A percentile compares a stretch with the other conserved stretches of the same genome.
phyloP scores from a whole-genome alignment of 2,797 vertebrate genomes.

The Mus minutoides region DNA sequence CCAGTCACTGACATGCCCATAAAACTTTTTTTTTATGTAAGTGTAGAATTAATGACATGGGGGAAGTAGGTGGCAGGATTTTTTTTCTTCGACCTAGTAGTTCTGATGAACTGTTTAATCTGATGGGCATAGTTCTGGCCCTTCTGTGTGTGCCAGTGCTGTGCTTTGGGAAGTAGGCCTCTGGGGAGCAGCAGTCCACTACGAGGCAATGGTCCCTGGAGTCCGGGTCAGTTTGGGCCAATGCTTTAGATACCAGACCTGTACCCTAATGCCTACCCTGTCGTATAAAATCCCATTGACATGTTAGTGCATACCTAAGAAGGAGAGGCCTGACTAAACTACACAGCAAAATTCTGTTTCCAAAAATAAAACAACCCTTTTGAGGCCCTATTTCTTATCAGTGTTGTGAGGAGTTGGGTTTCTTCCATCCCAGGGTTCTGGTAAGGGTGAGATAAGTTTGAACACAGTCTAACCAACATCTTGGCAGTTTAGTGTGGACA shows the following conservation, averaged over 20 bases:
- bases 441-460: constrained; percentile 18
- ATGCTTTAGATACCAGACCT: neutral
- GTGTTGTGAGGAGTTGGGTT: neutral
- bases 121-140: neutral
- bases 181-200: neutral
- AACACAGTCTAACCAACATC: accelerated
- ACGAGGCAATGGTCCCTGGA: neutral
- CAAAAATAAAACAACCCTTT: neutral
- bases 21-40: neutral
- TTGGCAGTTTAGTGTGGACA: neutral
- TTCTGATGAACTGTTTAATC: neutral
- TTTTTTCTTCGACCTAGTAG: neutral
- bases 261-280: neutral
- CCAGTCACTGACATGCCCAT: neutral
- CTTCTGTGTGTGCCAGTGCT: neutral
- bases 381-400: constrained; percentile 45
- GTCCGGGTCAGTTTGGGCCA: neutral
- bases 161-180: neutral
- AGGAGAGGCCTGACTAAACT: too few species aligned
- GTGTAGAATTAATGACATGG: neutral
- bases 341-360: neutral
- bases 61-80: neutral
- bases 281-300: neutral
- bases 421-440: neutral
- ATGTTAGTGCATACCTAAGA: neutral